A percentile compares a stretch with the other conserved stretches of the same genome.
Conservation (phyloP, 2,113 vertebrate species). For the Haemorhous mexicanus region DNA sequence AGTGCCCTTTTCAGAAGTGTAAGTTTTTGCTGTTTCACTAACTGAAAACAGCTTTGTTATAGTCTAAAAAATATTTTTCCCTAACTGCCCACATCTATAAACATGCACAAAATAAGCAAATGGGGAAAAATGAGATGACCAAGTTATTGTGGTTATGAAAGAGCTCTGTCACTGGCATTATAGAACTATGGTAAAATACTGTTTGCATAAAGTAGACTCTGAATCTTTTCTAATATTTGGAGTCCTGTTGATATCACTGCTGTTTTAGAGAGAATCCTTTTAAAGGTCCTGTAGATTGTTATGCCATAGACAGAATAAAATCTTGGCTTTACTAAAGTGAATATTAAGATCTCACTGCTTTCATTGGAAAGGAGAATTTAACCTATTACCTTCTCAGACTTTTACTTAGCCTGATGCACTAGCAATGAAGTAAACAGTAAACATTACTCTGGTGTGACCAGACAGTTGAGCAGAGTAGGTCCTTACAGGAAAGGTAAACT, state of each 20-base stretch:
- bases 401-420: neutral
- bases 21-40: neutral
- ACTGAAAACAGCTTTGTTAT: neutral
- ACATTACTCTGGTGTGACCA: neutral
- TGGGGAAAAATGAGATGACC: neutral
- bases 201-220: neutral
- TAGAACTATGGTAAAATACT: neutral
- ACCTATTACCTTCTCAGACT: neutral
- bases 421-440: neutral
- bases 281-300: neutral
- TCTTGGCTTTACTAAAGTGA: neutral
- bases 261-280: neutral
- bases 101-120: neutral
- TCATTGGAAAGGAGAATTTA: neutral
- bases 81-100: neutral
- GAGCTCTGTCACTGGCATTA: neutral
- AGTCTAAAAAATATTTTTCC: neutral
- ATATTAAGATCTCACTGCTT: neutral
- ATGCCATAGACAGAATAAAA: neutral
- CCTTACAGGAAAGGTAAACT: constrained; percentile 27
- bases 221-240: neutral
- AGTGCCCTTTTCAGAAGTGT: constrained; percentile 1
- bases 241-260: neutral
- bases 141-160: neutral
- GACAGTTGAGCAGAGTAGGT: neutral